Evolutionary conservation across 2,797 vertebrate species (phyloP), one percentile per base, ranked within the genome.

Genomic region (Microcaecilia unicolor): DNA sequence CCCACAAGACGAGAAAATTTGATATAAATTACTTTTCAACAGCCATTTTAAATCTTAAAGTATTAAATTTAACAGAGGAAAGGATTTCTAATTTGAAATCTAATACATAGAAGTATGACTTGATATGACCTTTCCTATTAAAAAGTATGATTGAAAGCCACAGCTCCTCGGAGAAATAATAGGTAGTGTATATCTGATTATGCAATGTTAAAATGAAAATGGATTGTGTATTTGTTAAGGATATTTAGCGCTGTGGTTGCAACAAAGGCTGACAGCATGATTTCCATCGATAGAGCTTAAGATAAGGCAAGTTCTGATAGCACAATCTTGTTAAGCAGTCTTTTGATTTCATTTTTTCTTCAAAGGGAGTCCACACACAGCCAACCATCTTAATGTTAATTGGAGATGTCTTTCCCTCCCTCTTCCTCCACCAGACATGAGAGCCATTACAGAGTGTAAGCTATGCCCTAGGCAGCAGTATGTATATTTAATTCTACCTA

Each of bases 111-210:
- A n/a, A n/a, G n/a, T n/a, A n/a, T n/a, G n/a, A n/a, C n/a, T n/a
- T n/a, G n/a, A n/a, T n/a, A n/a, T n/a, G 5, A 15, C 4, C 9
- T 27, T 8, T 21, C 44, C 9, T 17, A 45, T 48, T 31, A 8
- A 12, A n/a, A 14, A 15, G n/a, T n/a, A n/a, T n/a, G n/a, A n/a
- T n/a, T 21, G 7, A 9, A 14, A 31, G 31, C 11, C 13, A 20
- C 5, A 11, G 18, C 31, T 14, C 13, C 31, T 9, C 31, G 31
- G 8, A 2, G 11, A 5, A 29, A 38, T 2, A 9, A 10, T 18
- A 21, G 5, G 1, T 17, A n/a, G 3, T 51, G 8, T 37, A 4
- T 2, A 7, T 0, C 0, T 13, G 1, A 18, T 38, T 37, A 5
- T 15, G 10, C 2, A 41, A 28, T 21, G 15, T 1, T 6, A 2